Percentiles rank a stretch among this genome's conserved stretches.
Conservation (phyloP, 2,113 vertebrate genomes). For the Perognathus longimembris region DNA sequence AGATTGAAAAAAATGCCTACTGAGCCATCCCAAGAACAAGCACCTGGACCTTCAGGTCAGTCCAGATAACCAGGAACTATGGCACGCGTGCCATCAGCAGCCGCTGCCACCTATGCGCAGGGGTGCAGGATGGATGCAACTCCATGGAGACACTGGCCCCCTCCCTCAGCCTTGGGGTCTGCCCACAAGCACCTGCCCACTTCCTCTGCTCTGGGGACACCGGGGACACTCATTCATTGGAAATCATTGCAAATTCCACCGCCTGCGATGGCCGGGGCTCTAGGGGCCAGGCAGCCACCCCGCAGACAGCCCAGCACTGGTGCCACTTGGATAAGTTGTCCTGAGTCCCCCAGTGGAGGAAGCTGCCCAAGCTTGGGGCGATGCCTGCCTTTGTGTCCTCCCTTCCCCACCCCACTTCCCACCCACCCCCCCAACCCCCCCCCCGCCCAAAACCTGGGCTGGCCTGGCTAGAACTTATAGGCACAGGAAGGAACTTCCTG, state of each 20-base stretch:
- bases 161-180: too few relatives aligned
- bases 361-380: background rate
- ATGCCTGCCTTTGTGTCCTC: background rate
- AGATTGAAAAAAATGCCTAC: too few relatives aligned
- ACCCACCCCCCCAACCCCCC: background rate
- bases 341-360: background rate
- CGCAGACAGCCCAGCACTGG: background rate
- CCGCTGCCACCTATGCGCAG: too few relatives aligned
- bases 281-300: rapidly evolving
- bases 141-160: background rate
- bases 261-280: background rate
- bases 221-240: slow-evolving; percentile 15
- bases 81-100: too few relatives aligned
- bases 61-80: too few relatives aligned
- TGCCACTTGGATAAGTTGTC: rapidly evolving
- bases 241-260: slow-evolving; percentile 28
- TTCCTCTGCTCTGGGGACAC: background rate
- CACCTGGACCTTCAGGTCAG: too few relatives aligned
- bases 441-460: background rate
- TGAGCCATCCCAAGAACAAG: too few relatives aligned
- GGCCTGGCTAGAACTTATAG: too few relatives aligned
- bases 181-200: background rate
- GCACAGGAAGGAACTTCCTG: too few relatives aligned
- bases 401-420: too few relatives aligned
- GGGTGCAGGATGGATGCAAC: too few relatives aligned